phyloP scores from a whole-genome alignment of 1,140 invertebrate genomes.

The Drosophila quadrilineata region DNA sequence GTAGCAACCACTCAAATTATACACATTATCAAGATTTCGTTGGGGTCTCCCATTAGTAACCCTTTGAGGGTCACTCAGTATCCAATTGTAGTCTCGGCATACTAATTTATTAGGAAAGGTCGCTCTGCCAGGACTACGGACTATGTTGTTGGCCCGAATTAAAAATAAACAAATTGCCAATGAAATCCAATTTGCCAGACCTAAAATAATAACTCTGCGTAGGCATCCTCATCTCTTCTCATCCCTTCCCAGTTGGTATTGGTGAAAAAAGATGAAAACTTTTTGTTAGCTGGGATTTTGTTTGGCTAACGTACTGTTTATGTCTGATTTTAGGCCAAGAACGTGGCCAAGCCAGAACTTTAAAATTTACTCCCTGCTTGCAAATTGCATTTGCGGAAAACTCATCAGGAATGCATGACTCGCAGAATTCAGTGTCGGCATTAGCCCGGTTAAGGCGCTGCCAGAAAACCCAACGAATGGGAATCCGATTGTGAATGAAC shows the following conservation, averaged over 20 bases:
- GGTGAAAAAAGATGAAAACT: slow-evolving; percentile 4
- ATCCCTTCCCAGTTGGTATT: no score
- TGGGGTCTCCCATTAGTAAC: slow-evolving; percentile 34
- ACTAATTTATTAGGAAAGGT: slow-evolving; percentile 53
- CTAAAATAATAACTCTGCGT: slow-evolving; percentile 60
- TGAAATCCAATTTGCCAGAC: slow-evolving; percentile 60
- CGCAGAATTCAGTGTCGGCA: no score
- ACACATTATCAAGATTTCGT: slow-evolving; percentile 32
- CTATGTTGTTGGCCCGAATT: slow-evolving; percentile 52
- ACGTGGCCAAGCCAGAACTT: slow-evolving; percentile 16
- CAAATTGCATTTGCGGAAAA: slow-evolving; percentile 37
- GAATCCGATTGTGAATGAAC: no score
- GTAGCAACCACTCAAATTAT: slow-evolving; percentile 26
- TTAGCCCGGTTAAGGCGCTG: background rate
- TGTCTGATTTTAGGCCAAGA: background rate
- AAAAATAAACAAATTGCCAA: slow-evolving; percentile 72
- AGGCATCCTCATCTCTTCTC: no score
- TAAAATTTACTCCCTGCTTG: slow-evolving; percentile 3
- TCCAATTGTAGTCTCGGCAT: background rate
- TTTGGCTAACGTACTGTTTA: slow-evolving; percentile 20
- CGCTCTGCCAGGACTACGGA: no score
- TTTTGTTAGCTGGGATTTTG: slow-evolving; percentile 8
- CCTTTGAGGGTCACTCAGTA: slow-evolving; percentile 15
- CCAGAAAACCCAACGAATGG: no score
- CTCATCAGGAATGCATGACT: slow-evolving; percentile 55